These are phyloP conservation scores for Spodoptera litura DNA, from an alignment of 1,140 invertebrate genomes.

Conservation along the genomic window DNA sequence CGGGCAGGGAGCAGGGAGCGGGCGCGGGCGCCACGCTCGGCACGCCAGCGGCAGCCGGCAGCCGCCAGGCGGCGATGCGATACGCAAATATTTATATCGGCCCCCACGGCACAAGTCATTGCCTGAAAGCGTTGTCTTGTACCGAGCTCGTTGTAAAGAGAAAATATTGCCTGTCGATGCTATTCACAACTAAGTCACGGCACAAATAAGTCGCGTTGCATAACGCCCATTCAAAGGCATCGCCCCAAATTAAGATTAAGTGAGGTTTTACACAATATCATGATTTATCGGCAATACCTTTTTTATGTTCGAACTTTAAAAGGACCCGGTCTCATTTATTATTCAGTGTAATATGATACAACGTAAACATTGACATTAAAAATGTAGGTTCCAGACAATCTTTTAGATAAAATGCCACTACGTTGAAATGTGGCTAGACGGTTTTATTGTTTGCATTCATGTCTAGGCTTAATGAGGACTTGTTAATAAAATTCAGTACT, in stretches of 20 bases:
- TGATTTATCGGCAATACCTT: constrained; percentile 48
- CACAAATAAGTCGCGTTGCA: constrained; percentile 61
- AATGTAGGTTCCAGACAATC: constrained; percentile 2
- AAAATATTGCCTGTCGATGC: constrained; percentile 76
- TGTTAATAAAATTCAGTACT: constrained; percentile 19
- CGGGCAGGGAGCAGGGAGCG: constrained; percentile 52
- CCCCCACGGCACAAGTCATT: constrained; percentile 69
- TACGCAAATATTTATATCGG: constrained; percentile 76
- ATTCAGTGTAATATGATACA: constrained; percentile 28
- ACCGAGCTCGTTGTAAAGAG: constrained; percentile 62
- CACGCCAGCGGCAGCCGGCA: constrained; percentile 53
- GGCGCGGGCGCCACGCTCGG: constrained; percentile 44
- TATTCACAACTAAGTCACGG: constrained; percentile 69
- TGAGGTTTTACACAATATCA: constrained; percentile 44
- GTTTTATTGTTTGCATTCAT: constrained; percentile 28
- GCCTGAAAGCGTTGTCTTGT: constrained; percentile 81
- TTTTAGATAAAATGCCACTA: constrained; percentile 8
- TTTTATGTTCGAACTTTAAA: constrained; percentile 42
- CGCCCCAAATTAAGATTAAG: constrained; percentile 62
- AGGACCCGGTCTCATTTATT: constrained; percentile 6
- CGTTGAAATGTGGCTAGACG: neutral
- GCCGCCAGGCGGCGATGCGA: constrained; percentile 57
- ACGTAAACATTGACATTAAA: constrained; percentile 25
- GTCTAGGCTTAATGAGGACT: constrained; percentile 23
- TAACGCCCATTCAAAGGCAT: constrained; percentile 47